Percentiles rank a stretch among this genome's conserved stretches.
phyloP scores from a whole-genome alignment of 2,888 invertebrate genomes.

The Platycheirus albimanus region DNA sequence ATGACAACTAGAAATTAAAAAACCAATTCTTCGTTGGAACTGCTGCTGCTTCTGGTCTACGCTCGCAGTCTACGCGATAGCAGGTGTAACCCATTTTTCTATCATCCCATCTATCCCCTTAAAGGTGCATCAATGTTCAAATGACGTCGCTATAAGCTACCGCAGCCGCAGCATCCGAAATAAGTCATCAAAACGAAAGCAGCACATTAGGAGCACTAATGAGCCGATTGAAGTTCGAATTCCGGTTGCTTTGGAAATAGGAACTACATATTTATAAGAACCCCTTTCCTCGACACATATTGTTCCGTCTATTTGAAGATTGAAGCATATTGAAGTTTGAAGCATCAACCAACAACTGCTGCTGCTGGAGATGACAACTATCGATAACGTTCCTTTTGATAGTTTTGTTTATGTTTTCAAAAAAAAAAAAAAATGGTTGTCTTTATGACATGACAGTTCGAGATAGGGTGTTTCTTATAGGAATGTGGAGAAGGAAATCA shows the following conservation, averaged over 20 bases:
- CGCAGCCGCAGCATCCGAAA: conserved; percentile 22
- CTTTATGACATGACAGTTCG: neutral
- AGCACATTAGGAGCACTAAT: conserved; percentile 66
- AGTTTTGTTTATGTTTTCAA: no score
- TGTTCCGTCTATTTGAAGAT: neutral
- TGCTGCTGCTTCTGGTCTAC: conserved; percentile 20
- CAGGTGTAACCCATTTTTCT: conserved; percentile 74
- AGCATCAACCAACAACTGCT: no score
- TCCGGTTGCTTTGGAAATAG: conserved; percentile 43
- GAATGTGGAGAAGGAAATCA: no score
- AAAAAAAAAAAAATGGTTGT: neutral
- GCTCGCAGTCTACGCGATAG: conserved; percentile 28
- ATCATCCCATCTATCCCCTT: conserved; percentile 42
- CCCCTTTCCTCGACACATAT: conserved; percentile 27
- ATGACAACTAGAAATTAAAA: conserved; percentile 30
- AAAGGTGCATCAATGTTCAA: neutral
- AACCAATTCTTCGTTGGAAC: conserved; percentile 21
- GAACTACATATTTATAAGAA: neutral
- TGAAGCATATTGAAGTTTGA: neutral
- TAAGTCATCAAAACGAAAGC: conserved; percentile 53
- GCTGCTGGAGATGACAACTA: conserved; percentile 39
- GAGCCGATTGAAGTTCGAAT: conserved; percentile 68
- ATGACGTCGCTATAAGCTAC: conserved; percentile 13
- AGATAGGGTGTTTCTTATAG: neutral
- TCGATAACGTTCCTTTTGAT: conserved; percentile 32